These are phyloP conservation scores for Ormyrus thymus DNA, from an alignment of 2,888 invertebrate genomes.

Conservation along the genomic window DNA sequence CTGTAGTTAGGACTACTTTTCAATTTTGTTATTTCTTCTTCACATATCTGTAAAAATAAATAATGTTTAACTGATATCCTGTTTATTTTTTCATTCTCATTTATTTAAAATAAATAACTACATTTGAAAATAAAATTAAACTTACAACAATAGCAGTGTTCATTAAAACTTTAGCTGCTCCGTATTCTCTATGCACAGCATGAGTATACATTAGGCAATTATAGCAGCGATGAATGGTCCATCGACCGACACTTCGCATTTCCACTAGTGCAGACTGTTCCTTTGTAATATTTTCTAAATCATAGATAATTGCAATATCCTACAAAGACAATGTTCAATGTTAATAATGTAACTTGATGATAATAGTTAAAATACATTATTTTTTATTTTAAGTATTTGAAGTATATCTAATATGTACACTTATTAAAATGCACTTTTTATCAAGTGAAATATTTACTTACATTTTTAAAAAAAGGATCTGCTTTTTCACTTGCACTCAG, in stretches of 20 bases:
- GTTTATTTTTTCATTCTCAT: not conserved
- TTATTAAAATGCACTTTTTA: too few relatives aligned
- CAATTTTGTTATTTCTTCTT: conserved; percentile 79
- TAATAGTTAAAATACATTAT: too few relatives aligned
- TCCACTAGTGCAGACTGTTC: conserved; percentile 79
- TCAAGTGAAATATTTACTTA: conserved; percentile 68
- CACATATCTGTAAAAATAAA: conserved; percentile 75
- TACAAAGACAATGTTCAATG: conserved; percentile 58
- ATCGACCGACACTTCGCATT: conserved; percentile 78
- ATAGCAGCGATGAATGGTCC: conserved; percentile 80
- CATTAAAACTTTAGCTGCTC: conserved; percentile 77
- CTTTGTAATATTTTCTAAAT: conserved; percentile 77
- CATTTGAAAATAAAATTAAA: conserved; percentile 54
- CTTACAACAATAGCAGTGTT: conserved; percentile 79
- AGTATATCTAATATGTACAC: too few relatives aligned
- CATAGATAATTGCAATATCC: conserved; percentile 77
- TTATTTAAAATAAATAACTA: conserved; percentile 57
- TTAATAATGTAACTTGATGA: not conserved
- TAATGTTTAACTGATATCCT: not conserved
- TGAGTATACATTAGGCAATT: conserved; percentile 81
- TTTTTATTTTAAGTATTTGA: too few relatives aligned
- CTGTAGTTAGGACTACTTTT: conserved; percentile 83
- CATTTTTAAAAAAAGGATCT: conserved; percentile 83
- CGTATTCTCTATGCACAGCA: conserved; percentile 79
- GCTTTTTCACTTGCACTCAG: conserved; percentile 79